phyloP scores from a whole-genome alignment of 2,888 invertebrate species.

The Apotomis turbidana region DNA sequence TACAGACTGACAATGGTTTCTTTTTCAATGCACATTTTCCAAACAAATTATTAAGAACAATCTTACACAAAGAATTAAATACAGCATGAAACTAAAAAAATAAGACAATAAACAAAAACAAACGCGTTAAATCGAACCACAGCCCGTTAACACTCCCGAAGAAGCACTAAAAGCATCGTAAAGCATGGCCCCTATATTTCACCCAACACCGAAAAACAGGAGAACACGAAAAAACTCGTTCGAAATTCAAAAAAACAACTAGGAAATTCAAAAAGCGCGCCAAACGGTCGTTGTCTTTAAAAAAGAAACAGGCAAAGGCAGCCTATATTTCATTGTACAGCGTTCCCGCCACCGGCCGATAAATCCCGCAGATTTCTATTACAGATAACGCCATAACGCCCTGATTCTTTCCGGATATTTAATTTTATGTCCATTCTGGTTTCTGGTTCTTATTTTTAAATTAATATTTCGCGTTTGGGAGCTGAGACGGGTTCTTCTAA shows the following conservation, averaged over 20 bases:
- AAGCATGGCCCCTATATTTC: slow-evolving; percentile 16
- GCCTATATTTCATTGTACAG: slow-evolving; percentile 42
- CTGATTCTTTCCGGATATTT: slow-evolving; percentile 46
- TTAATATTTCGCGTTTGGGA: slow-evolving; percentile 32
- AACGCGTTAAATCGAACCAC: too few species aligned
- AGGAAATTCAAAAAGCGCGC: slow-evolving; percentile 30
- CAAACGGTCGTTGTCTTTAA: slow-evolving; percentile 42
- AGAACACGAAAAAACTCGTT: slow-evolving; percentile 26
- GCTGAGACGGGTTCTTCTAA: neutral
- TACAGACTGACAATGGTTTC: too few species aligned
- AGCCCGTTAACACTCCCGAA: neutral
- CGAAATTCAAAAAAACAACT: slow-evolving; percentile 24
- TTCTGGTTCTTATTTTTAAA: slow-evolving; percentile 42
- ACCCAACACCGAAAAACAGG: slow-evolving; percentile 11
- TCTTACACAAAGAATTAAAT: too few species aligned
- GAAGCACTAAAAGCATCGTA: neutral
- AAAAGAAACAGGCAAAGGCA: slow-evolving; percentile 40
- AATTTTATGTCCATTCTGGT: slow-evolving; percentile 45
- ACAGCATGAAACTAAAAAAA: too few species aligned
- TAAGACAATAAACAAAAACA: too few species aligned
- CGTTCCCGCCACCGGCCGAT: slow-evolving; percentile 41
- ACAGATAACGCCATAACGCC: slow-evolving; percentile 44
- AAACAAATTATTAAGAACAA: too few species aligned
- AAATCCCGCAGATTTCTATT: slow-evolving; percentile 46
- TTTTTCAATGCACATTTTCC: too few species aligned